Percentiles rank a stretch among this genome's conserved stretches.
These are phyloP conservation scores for Magallana gigas DNA, from an alignment of 1,140 invertebrate genomes.

Conservation along the genomic window DNA sequence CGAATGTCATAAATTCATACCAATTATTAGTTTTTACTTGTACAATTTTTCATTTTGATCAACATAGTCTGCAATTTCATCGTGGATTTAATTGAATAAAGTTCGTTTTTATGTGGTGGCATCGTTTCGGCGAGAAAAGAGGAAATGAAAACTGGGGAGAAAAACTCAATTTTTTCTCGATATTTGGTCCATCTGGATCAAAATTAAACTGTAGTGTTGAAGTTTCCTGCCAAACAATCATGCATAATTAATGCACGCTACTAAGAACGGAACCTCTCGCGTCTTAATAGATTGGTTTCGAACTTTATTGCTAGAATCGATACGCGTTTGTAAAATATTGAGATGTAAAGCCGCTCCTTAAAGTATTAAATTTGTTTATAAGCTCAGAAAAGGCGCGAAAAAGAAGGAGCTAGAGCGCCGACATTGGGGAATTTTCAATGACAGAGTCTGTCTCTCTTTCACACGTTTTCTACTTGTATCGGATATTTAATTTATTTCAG, in stretches of 20 bases:
- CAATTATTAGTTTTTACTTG: no score
- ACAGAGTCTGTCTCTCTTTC: no score
- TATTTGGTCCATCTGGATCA: neutral
- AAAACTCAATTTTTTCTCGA: neutral
- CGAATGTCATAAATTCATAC: no score
- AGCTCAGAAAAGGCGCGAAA: neutral
- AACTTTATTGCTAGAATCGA: constrained; percentile 8
- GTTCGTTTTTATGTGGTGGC: no score
- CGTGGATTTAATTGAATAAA: no score
- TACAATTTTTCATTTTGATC: no score
- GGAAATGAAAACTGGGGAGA: neutral
- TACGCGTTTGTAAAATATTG: constrained; percentile 1
- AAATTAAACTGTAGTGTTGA: neutral
- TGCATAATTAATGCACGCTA: constrained; percentile 23
- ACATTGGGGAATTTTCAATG: no score
- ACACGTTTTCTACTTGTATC: no score
- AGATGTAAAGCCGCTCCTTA: neutral
- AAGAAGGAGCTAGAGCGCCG: neutral
- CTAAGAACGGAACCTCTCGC: neutral
- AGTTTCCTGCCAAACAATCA: constrained; percentile 18
- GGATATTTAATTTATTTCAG: no score
- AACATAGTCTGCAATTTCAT: no score
- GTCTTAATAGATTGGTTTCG: constrained; percentile 21
- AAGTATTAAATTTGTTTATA: neutral
- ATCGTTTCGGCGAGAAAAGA: no score